Evolutionary conservation across 2,113 vertebrate species (phyloP), one percentile per base, ranked within the genome.

Genomic region (Riparia riparia): DNA sequence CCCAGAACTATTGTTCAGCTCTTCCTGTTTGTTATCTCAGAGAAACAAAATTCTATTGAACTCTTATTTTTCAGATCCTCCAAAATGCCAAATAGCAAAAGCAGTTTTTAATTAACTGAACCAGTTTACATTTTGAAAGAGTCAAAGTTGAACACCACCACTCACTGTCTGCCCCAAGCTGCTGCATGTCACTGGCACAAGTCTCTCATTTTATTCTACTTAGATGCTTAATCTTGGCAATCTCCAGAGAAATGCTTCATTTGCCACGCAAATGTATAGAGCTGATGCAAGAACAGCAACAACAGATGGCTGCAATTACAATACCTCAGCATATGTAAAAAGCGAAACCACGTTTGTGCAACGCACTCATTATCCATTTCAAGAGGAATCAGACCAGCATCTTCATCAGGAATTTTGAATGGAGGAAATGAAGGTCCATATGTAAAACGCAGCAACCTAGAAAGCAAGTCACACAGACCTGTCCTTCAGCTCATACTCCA

Each of bases 311-410:
- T 84, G n/a, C 11, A 66, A 93, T 45, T 63, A 90, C 42, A 93
- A 42, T 97, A 99, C 99, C 99, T 99, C 91, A 99, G 98, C 99
- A 99, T 99, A 97, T 99, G 99, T 91, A 99, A 98, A 97, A 99
- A 99, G 84, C 99, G 99, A 98, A 99, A 99, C 99, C 99, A 99
- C 5, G 99, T 99, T 97, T 99, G 99, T 61, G 99, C 98, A 94
- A 99, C 96, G 6, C 99, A 99, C 94, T 99, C 99, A 31, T 98
- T 99, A 97, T 99, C 99, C 99, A 99, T 99, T 95, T 99, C 99
- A 56, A 99, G 96, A 91, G 99, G 99, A 82, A 99, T 99, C 90
- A 99, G 96, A 96, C 96, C 98, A 85, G 99, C 98, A 93, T 99
- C 99, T 96, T 99, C 99, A 90, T 99, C 99, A 0, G 99, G 98